Base-by-base conservation (phyloP, 35 echinoderm and acorn worm genomes). In the Stichopus chloronotus region DNA sequence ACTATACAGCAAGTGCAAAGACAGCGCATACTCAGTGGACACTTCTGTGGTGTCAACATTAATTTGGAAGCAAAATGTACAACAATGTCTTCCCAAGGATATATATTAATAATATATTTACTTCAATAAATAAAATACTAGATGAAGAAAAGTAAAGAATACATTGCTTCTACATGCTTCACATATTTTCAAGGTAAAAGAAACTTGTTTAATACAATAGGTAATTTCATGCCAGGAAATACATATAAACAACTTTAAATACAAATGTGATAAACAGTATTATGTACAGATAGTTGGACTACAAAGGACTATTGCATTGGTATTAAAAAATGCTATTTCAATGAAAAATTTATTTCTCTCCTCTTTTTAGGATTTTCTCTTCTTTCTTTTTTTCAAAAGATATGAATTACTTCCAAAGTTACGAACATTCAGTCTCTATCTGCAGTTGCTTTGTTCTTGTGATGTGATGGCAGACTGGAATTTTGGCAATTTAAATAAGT, bases 271-370 rank as follows among this genome's bases (percentile, higher is more conserved):
- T 19, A 13, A 74, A 24, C 6, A n/a, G 5, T 74, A 74, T 20
- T 74, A 74, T 74, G 69, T 74, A 74, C 69, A 74, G 7, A 74
- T 43, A 21, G 69, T n/a, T 74, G 69, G 69, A 74, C 69, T 24
- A 74, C n/a, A 19, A 74, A 74, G 11, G 30, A n/a, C 69, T 74
- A 74, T 74, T 74, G 69, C 69, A 74, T 19, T 74, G 19, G 69
- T 74, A 20, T 65, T 74, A 74, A 16, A 74, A 19, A 14, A 74
- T 20, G 19, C 19, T 74, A 74, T n/a, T 74, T 74, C 69, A 19
- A 14, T 5, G 69, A 19, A 24, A 74, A 74, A 14, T 19, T 0
- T 43, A 43, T 43, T 65, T 65, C 11, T 65, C 19, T 19, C 61
- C 19, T 65, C 19, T 65, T 65, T 65, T 11, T 65, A 65, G 61